Base-by-base conservation (phyloP, 1,140 invertebrate genomes). In the Lutraria rhynchaena region DNA sequence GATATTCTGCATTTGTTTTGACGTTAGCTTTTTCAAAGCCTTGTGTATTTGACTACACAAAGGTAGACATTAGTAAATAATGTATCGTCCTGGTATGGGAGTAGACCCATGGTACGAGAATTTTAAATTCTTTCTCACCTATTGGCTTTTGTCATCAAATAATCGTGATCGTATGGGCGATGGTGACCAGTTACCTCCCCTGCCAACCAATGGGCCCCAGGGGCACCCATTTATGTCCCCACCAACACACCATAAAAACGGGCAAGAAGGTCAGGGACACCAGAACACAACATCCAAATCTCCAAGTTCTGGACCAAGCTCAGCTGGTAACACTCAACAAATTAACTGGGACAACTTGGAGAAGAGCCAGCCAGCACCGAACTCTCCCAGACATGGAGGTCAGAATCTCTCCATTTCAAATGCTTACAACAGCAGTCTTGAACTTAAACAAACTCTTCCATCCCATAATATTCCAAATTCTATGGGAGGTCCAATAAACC, bases 61-160 rank as follows among this genome's bases (percentile, higher is more conserved):
- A 24, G 46, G 3, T 27, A 27, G 7, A 33, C 33, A 24, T 24
- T 27, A 49, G 11, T 65, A 29, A 46, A 77, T 63, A 70, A 81
- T 81, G 78, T 81, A 81, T 73, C 67, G 78, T 3, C 69, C 78
- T 33, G 78, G 78, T 4, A 73, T 81, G 67, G 78, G 78, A 13
- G 78, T 86, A 51, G 87, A 88, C 73, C 83, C 85, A 11, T 88
- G 84, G 75, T 87, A 85, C 51, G 74, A 86, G 41, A 88, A 87
- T 63, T 88, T 87, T 60, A 87, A 88, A 82, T 80, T 88, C 33
- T 87, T 84, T 73, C 60, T 88, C 2, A 86, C 87, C 37, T 87
- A 87, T 63, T 88, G 87, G 87, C 77, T 88, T 69, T 77, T 88
- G 61, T 88, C 87, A 51, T 81, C 83, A 53, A 85, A 83, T 77